Conservation (phyloP, 2,797 vertebrate species). For the Trachops cirrhosus region DNA sequence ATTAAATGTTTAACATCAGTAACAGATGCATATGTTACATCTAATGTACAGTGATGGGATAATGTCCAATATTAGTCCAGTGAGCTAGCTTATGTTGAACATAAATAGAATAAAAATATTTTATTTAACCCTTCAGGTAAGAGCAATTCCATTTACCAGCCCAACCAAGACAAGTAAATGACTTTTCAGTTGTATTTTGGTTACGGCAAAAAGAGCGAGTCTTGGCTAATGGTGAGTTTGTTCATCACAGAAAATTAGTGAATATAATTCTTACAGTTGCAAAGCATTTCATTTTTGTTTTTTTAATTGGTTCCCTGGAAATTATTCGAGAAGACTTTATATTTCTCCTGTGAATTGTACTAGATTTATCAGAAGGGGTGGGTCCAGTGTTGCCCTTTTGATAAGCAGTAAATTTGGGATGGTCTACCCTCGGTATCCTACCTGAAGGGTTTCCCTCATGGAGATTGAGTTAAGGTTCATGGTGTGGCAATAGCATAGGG, state of each 20-base stretch:
- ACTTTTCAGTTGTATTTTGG: neutral
- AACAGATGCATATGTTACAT: conserved; percentile 54
- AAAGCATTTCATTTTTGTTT: neutral
- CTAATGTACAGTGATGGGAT: conserved; percentile 53
- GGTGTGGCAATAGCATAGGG: rapidly evolving
- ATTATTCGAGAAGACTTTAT: neutral
- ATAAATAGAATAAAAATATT: conserved; percentile 39
- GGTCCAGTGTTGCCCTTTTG: neutral
- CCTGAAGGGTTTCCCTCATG: neutral
- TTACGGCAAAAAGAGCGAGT: neutral
- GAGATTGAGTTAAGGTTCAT: neutral
- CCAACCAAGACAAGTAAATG: neutral
- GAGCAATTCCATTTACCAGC: neutral
- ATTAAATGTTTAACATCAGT: conserved; percentile 65
- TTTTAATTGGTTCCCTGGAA: neutral
- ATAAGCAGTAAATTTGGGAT: neutral
- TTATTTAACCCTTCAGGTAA: conserved; percentile 44
- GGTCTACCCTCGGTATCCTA: neutral
- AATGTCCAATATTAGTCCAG: conserved; percentile 50
- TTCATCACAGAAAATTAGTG: neutral
- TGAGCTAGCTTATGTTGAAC: conserved; percentile 22
- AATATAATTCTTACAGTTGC: neutral
- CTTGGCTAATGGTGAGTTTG: neutral
- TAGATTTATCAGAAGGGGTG: neutral
- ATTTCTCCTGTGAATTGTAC: neutral